Evolutionary conservation across 1,140 invertebrate species (phyloP).

Genomic region (Pogonomyrmex barbatus): DNA sequence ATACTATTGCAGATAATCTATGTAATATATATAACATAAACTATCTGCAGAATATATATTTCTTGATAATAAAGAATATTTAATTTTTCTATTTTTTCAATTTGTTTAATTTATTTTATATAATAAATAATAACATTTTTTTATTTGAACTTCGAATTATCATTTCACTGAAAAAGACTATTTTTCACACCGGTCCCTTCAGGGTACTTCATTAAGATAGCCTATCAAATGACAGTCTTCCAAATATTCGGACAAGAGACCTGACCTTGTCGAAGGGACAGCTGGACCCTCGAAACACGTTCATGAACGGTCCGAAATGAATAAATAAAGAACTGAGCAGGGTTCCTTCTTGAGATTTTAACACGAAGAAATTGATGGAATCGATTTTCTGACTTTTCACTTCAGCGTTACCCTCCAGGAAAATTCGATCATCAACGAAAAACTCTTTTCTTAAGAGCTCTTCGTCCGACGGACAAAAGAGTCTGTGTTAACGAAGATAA

Average conservation of each 20-base stretch:
- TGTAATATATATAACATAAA: background rate
- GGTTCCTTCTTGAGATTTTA: constrained; percentile 19
- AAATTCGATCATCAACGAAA: constrained; percentile 73
- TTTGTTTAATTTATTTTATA: background rate
- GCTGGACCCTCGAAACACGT: constrained; percentile 46
- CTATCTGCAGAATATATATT: background rate
- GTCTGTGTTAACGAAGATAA: constrained; percentile 68
- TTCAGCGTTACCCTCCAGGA: constrained; percentile 32
- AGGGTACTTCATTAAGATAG: constrained; percentile 67
- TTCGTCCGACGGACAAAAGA: constrained; percentile 46
- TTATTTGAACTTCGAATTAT: background rate
- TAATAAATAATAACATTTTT: background rate
- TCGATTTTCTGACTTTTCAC: constrained; percentile 59
- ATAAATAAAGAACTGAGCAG: constrained; percentile 3
- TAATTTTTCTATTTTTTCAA: background rate
- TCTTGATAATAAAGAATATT: background rate
- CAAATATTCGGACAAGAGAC: constrained; percentile 52
- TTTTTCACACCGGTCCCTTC: constrained; percentile 58
- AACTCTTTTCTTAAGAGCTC: constrained; percentile 69
- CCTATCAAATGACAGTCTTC: constrained; percentile 61
- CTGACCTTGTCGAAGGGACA: constrained; percentile 39
- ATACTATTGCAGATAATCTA: background rate
- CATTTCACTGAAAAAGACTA: constrained; percentile 64
- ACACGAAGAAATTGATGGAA: constrained; percentile 19
- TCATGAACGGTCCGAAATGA: constrained; percentile 44